Conservation (phyloP, 2,113 vertebrate species). For the Xenotilapia leptura region DNA sequence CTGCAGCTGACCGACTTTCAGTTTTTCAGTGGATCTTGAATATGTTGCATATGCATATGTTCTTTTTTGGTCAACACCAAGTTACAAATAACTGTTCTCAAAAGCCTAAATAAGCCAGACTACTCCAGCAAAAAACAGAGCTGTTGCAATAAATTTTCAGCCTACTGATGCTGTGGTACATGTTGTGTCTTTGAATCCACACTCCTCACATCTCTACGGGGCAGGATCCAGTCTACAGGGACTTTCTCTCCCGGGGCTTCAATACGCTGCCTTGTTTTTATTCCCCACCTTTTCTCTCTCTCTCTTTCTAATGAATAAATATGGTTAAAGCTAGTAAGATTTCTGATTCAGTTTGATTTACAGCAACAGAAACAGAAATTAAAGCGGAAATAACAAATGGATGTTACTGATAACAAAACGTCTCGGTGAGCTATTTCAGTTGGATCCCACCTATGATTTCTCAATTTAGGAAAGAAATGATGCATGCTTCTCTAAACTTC, state of each 20-base stretch:
- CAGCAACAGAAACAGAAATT: not conserved
- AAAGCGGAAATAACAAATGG: not conserved
- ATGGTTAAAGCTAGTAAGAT: not conserved
- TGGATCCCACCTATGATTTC: not conserved
- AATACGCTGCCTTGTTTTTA: not conserved
- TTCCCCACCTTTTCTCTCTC: not conserved
- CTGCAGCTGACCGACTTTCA: not conserved
- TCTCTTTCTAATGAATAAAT: not conserved
- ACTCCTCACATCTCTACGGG: not conserved
- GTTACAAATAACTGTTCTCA: not conserved
- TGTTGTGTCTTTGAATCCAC: not conserved
- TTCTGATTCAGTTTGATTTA: not conserved
- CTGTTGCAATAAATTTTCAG: not conserved
- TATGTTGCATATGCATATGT: not conserved
- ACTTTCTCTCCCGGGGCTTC: not conserved
- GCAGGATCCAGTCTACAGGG: not conserved
- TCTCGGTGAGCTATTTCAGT: not conserved
- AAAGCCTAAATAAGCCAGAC: not conserved
- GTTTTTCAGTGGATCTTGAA: not conserved
- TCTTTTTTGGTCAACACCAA: not conserved
- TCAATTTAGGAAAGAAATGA: not conserved
- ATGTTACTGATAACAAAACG: not conserved
- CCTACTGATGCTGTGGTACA: not conserved
- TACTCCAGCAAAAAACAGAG: not conserved
- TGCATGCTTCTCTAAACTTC: not conserved